Conservation (phyloP, 2,888 invertebrate species). For the Cremastinae sp. region DNA sequence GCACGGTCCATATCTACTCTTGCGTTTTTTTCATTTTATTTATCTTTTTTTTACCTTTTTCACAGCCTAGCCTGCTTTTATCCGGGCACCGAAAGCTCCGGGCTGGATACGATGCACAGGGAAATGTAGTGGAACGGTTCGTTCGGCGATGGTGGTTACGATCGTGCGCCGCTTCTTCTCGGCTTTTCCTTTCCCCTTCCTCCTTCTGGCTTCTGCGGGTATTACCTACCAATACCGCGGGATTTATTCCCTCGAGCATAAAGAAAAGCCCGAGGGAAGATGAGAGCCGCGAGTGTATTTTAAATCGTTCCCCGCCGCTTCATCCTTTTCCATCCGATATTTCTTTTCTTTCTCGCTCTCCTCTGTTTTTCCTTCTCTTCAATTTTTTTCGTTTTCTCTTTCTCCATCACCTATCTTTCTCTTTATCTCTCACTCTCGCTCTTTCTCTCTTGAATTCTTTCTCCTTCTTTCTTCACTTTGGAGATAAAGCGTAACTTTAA, state of each 20-base stretch:
- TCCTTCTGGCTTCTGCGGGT: conserved; percentile 58
- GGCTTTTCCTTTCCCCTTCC: conserved; percentile 8
- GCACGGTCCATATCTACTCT: conserved; percentile 58
- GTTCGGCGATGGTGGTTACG: conserved; percentile 62
- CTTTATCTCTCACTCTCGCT: conserved; percentile 6
- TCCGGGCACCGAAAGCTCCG: conserved; percentile 55
- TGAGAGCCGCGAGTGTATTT: conserved; percentile 66
- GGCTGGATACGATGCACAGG: conserved; percentile 70
- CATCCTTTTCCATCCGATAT: conserved; percentile 11
- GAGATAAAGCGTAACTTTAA: conserved; percentile 59
- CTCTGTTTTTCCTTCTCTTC: background rate
- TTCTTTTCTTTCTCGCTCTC: conserved; percentile 8
- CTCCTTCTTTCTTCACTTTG: background rate
- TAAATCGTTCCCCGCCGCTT: conserved; percentile 62
- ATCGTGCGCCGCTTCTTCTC: conserved; percentile 25
- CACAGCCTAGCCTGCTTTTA: conserved; percentile 55
- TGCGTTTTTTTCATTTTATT: conserved; percentile 43
- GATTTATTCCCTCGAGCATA: conserved; percentile 70
- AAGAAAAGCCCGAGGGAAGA: conserved; percentile 60
- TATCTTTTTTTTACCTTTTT: conserved; percentile 34
- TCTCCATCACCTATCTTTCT: background rate
- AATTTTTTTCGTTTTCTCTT: background rate
- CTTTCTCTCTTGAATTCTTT: conserved; percentile 2
- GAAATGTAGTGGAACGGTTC: conserved; percentile 73
- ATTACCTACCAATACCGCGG: conserved; percentile 73